Evolutionary conservation across 2,797 vertebrate genomes (phyloP).

Genomic region (Leptatherina wallacei): DNA sequence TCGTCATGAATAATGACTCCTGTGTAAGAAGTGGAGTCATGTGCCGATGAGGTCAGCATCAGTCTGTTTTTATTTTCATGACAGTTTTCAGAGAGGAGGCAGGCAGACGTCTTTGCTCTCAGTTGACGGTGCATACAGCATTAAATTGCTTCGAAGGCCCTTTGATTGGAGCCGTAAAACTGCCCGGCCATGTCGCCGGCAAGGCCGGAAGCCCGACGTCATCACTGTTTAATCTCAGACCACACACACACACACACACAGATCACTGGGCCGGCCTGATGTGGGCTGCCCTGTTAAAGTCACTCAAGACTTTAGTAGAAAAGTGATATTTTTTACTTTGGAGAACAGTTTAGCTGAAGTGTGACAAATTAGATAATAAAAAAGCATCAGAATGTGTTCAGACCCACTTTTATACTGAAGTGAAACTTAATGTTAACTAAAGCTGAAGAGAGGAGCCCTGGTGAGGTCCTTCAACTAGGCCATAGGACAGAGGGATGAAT

Average conservation of each 20-base stretch:
- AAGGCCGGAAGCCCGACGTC: slow-evolving; percentile 28
- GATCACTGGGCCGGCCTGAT: slow-evolving; percentile 17
- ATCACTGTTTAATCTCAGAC: slow-evolving; percentile 52
- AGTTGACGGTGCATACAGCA: slow-evolving; percentile 14
- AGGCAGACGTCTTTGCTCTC: slow-evolving; percentile 15
- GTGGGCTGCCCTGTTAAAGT: slow-evolving; percentile 9
- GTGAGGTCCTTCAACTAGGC: slow-evolving; percentile 54
- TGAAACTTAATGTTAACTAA: slow-evolving; percentile 3
- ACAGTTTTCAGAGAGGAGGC: neutral
- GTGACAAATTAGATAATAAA: neutral
- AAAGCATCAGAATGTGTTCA: slow-evolving; percentile 3
- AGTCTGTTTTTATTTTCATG: neutral
- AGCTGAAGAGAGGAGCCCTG: slow-evolving; percentile 2
- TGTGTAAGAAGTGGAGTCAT: neutral
- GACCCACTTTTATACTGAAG: neutral
- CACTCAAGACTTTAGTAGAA: slow-evolving; percentile 1
- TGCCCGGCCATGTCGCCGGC: slow-evolving; percentile 1
- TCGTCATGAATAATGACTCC: neutral
- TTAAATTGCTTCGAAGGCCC: slow-evolving; percentile 22
- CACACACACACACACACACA: slow-evolving; percentile 59
- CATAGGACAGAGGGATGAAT: slow-evolving; percentile 67
- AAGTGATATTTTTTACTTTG: slow-evolving; percentile 1
- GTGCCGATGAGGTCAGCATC: too few species aligned
- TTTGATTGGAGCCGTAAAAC: slow-evolving; percentile 24
- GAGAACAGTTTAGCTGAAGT: neutral